Percentiles rank a stretch among this genome's conserved stretches.
These are phyloP conservation scores for Coenonympha glycerion DNA, from an alignment of 2,888 invertebrate species.

Conservation along the genomic window DNA sequence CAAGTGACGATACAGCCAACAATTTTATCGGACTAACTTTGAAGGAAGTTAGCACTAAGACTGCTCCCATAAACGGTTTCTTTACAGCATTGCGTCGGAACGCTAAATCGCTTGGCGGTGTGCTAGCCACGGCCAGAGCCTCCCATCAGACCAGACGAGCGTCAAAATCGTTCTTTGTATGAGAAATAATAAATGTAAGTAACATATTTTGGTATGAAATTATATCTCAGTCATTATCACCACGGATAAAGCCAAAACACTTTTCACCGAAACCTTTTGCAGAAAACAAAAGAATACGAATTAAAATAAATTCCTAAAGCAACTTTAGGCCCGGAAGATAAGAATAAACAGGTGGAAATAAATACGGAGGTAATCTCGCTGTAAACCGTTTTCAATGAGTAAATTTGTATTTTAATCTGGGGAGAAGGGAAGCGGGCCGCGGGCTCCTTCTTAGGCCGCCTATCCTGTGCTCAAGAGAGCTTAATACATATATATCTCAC, in stretches of 20 bases:
- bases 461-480: conserved; percentile 25
- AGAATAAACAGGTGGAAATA: conserved; percentile 39
- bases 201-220: not conserved
- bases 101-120: too few species aligned
- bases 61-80: too few species aligned
- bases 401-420: conserved; percentile 60
- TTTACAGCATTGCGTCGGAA: too few species aligned
- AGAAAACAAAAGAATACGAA: conserved; percentile 12
- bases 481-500: conserved; percentile 17
- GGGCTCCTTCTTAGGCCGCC: conserved; percentile 30
- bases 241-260: not conserved
- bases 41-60: too few species aligned
- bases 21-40: too few species aligned
- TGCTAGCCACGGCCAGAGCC: too few species aligned
- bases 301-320: conserved; percentile 23
- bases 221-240: not conserved
- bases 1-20: too few species aligned
- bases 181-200: not conserved
- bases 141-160: too few species aligned
- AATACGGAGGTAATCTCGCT: conserved; percentile 51
- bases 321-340: conserved; percentile 18
- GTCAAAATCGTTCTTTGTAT: too few species aligned
- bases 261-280: conserved; percentile 8
- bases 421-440: conserved; percentile 31
- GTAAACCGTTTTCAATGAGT: conserved; percentile 59